Evolutionary conservation across 1,140 invertebrate genomes (phyloP), one percentile per base, ranked within the genome.

Genomic region (Cydia pomonella): DNA sequence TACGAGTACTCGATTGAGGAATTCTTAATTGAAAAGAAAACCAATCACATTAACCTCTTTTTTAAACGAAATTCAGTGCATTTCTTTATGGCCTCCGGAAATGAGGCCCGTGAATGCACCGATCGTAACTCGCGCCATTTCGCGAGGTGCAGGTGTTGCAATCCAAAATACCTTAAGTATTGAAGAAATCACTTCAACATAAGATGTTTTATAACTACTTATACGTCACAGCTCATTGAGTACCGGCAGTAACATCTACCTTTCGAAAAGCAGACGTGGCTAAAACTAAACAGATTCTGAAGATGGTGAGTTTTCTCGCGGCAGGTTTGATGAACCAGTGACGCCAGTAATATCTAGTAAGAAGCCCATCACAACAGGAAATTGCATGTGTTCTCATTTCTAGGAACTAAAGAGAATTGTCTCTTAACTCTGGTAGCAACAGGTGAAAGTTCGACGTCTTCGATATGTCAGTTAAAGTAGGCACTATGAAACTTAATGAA

Each of bases 41-140:
- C n/a, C n/a, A 18, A 50, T 50, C 47, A 50, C 47, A n/a, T 50
- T 50, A 50, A 50, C 47, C 47, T 50, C 47, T 59, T 59, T 59
- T 59, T 59, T 10, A 23, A 47, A 21, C n/a, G 21, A 59, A 59
- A 21, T 59, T n/a, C 21, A 23, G 53, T 59, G 53, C 53, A 59
- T 23, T 59, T 59, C 7, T 59, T 59, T 59, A 59, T 59, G 21
- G 9, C 53, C 53, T 59, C 21, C 53, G 53, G 53, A 59, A 59
- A 59, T 59, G 53, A 59, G 53, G 53, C 53, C 21, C 53, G 53
- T 59, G 53, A 59, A 23, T 59, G 53, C 53, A 59, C 12, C 53
- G 53, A 59, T 59, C 53, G 53, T 59, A 59, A 59, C 53, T 59
- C 53, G 53, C 53, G 53, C 53, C 21, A 59, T 59, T 59, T 59